These are phyloP conservation scores for Drosophila parvula DNA, from an alignment of 1,140 invertebrate genomes.

Conservation along the genomic window DNA sequence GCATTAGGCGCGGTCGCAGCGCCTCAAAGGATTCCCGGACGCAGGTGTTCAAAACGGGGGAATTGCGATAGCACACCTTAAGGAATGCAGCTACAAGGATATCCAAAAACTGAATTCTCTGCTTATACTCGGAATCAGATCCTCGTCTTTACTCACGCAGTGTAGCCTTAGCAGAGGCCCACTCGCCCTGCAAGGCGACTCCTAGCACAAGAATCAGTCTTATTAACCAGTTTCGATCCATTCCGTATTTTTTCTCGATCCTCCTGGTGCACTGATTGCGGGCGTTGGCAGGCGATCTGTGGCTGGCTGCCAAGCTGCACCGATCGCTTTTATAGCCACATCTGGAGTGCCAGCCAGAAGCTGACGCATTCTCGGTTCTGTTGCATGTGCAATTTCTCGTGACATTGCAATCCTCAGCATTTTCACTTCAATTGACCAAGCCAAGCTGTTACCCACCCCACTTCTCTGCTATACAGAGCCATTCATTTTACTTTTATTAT, in stretches of 20 bases:
- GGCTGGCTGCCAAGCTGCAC: constrained; percentile 32
- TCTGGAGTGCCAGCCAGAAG: constrained; percentile 19
- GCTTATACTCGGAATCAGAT: background rate
- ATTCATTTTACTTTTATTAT: background rate
- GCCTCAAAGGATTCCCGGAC: constrained; percentile 85
- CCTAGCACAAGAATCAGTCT: constrained; percentile 39
- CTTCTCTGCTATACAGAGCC: constrained; percentile 20
- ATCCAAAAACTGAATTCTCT: too few relatives aligned
- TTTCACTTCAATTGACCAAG: constrained; percentile 49
- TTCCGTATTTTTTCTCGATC: constrained; percentile 17
- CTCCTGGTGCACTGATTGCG: background rate
- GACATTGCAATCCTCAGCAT: constrained; percentile 76
- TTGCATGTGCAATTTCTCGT: constrained; percentile 64
- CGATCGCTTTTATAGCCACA: constrained; percentile 61
- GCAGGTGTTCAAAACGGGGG: constrained; percentile 87
- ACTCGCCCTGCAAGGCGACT: constrained; percentile 16
- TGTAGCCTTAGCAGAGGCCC: background rate
- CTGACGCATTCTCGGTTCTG: constrained; percentile 59
- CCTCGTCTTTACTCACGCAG: constrained; percentile 59
- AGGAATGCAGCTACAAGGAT: constrained; percentile 87
- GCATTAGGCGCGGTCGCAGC: constrained; percentile 85
- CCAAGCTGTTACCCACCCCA: constrained; percentile 7
- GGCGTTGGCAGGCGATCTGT: constrained; percentile 18
- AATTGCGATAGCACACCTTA: constrained; percentile 87
- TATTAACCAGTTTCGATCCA: constrained; percentile 27